Conservation (phyloP, 2,888 invertebrate genomes). For the Antitype chi region DNA sequence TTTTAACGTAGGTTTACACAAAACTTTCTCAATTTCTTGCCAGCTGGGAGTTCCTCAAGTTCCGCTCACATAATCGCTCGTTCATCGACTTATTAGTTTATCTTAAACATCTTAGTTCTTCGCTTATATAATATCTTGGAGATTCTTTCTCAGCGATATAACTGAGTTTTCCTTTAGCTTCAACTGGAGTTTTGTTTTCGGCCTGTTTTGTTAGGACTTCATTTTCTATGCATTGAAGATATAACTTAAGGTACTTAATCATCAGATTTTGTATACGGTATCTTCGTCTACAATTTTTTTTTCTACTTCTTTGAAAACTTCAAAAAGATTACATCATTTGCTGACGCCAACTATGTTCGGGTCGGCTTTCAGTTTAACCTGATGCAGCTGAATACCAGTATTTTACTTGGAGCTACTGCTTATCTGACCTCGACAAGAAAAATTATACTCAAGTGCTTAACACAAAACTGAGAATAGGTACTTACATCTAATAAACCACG, state of each 20-base stretch:
- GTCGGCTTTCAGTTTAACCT: too few relatives aligned
- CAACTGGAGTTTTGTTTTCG: slow-evolving; percentile 4
- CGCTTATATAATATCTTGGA: slow-evolving; percentile 22
- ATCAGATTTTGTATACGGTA: background rate
- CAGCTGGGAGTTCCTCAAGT: slow-evolving; percentile 37
- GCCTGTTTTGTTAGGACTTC: background rate
- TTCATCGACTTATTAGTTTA: slow-evolving; percentile 62
- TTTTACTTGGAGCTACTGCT: too few relatives aligned
- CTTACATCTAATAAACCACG: background rate
- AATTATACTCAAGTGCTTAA: background rate
- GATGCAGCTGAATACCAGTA: too few relatives aligned
- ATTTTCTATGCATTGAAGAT: slow-evolving; percentile 1
- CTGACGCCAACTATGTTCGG: too few relatives aligned
- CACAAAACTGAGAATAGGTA: background rate
- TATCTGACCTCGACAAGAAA: too few relatives aligned
- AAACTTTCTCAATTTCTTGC: slow-evolving; percentile 54
- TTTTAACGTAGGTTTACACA: slow-evolving; percentile 16
- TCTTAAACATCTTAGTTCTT: slow-evolving; percentile 51
- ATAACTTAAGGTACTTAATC: too few relatives aligned
- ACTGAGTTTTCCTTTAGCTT: slow-evolving; percentile 20
- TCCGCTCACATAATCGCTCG: slow-evolving; percentile 51
- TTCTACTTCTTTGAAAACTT: background rate
- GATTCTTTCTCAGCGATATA: slow-evolving; percentile 37
- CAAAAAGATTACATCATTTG: too few relatives aligned
- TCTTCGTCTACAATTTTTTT: background rate